Base-by-base conservation (phyloP, 2,888 invertebrate species). In the Uloborus plumipes region DNA sequence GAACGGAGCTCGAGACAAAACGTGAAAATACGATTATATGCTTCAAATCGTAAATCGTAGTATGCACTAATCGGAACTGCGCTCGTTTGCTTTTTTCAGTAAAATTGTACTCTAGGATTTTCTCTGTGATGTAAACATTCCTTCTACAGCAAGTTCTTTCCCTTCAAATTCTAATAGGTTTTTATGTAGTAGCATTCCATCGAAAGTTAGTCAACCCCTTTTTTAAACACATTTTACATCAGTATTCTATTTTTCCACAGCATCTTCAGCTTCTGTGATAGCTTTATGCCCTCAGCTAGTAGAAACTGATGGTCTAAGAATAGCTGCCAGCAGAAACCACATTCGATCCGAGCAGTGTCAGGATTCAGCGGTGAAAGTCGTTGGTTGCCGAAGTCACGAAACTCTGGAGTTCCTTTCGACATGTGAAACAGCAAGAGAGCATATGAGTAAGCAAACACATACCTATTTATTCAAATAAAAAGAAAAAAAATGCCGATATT, bases 331-430 rank as follows among this genome's bases (percentile, higher is more conserved):
- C 20, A 79, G 70, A 67, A 77, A 72, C 50, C 73, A 78, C 18
- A 69, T 79, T 22, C 66, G 69, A 31, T 51, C 81, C 0, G 84
- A 82, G 20, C 61, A 84, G 65, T 86, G 86, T 53, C 67, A 91
- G 86, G 92, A 92, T 86, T 93, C 93, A 88, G 92, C 92, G 84
- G 92, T 92, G 87, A 91, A 94, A 85, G 92, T 93, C 87, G 93
- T 94, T 76, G 94, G 94, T 16, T 94, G 94, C 89, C 93, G 92
- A 87, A 92, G 93, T 55, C 91, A 91, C 82, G 94, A 94, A 89
- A 93, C 93, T 83, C 93, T 95, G 93, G 94, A 94, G 72, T 87
- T 88, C 59, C 73, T 85, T 16, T 75, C 85, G 4, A 85, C 85
- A 1, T 85, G 85, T 58, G 84, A 83, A 53, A 70, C 85, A 51